phyloP scores from a whole-genome alignment of 2,888 invertebrate genomes.

The Dicyrtoma fusca region DNA sequence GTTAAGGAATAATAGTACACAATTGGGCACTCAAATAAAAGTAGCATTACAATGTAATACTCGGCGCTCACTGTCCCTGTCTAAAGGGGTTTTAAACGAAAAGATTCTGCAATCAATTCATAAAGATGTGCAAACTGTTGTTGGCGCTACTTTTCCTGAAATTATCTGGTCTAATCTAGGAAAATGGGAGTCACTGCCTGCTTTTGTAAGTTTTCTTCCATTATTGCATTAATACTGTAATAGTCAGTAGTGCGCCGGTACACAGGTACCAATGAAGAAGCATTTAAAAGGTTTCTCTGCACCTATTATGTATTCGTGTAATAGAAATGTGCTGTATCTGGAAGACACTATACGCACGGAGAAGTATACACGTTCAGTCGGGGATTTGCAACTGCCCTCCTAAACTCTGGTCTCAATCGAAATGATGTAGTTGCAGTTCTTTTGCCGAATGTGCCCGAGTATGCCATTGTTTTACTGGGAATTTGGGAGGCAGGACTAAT shows the following conservation, averaged over 20 bases:
- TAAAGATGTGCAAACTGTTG: constrained; percentile 34
- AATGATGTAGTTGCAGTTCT: constrained; percentile 54
- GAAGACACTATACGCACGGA: constrained; percentile 37
- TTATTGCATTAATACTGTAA: neutral
- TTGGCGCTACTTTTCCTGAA: constrained; percentile 45
- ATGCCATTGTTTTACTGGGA: constrained; percentile 53
- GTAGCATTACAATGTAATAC: too few relatives aligned
- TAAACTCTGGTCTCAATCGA: constrained; percentile 35
- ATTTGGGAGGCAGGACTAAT: constrained; percentile 49
- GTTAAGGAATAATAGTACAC: neutral
- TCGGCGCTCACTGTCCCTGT: neutral
- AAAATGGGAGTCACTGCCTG: constrained; percentile 46
- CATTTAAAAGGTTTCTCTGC: neutral
- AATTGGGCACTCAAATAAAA: neutral
- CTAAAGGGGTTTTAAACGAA: neutral
- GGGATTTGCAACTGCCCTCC: constrained; percentile 46
- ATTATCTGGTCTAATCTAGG: constrained; percentile 47
- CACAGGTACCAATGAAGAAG: too few relatives aligned
- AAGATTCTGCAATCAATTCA: constrained; percentile 10
- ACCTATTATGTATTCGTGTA: neutral
- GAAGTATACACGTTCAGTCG: constrained; percentile 44
- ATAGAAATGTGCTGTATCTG: constrained; percentile 18
- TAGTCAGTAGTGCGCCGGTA: too few relatives aligned
- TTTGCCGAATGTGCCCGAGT: constrained; percentile 57
- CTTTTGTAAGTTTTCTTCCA: constrained; percentile 45